Evolutionary conservation across 2,113 vertebrate genomes (phyloP).

Genomic region (Phainopepla nitens): DNA sequence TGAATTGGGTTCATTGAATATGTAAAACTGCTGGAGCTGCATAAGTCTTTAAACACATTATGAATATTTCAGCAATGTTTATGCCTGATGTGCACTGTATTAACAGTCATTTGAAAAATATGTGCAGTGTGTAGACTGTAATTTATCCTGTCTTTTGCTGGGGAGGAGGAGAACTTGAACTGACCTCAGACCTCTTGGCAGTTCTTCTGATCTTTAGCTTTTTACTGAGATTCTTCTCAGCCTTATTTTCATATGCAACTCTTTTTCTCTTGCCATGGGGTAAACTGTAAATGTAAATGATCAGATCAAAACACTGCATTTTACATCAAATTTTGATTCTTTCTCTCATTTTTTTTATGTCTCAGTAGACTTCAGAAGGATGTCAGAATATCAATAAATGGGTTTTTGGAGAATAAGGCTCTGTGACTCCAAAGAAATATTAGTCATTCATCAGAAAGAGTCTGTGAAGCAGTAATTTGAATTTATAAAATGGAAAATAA

Average conservation of each 20-base stretch:
- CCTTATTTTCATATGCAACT: not conserved
- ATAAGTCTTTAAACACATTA: not conserved
- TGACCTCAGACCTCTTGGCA: not conserved
- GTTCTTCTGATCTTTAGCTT: not conserved
- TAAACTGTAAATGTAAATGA: not conserved
- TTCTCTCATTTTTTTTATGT: not conserved
- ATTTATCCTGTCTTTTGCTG: not conserved
- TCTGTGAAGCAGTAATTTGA: not conserved
- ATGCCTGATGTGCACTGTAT: not conserved
- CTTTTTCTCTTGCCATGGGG: not conserved
- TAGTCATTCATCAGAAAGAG: not conserved
- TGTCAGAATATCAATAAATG: not conserved
- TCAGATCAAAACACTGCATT: not conserved
- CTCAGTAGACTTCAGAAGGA: not conserved
- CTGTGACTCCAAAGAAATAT: not conserved
- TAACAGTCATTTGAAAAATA: not conserved
- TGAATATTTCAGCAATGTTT: not conserved
- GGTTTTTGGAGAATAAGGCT: not conserved
- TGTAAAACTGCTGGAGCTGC: not conserved
- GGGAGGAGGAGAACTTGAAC: not conserved
- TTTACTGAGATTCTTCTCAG: not conserved
- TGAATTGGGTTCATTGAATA: not conserved
- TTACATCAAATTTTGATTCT: not conserved
- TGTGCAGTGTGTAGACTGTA: not conserved
- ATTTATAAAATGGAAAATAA: not conserved